Percentiles rank a stretch among this genome's conserved stretches.
Conservation (phyloP, 2,113 vertebrate genomes). For the Lamprologus speciosus region DNA sequence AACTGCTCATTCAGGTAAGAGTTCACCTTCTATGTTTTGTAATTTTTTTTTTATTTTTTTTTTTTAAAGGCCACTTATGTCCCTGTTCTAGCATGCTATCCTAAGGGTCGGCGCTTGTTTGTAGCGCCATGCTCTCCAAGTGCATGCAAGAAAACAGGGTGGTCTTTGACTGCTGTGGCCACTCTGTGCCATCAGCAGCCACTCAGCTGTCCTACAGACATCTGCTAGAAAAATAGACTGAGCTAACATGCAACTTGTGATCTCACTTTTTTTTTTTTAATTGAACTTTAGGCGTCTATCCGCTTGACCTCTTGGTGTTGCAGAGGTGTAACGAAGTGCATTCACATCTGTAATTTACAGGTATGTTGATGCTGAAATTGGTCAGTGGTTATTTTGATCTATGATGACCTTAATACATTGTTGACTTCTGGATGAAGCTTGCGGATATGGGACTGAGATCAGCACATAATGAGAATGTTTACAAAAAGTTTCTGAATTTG, state of each 20-base stretch:
- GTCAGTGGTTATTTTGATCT: slow-evolving; percentile 43
- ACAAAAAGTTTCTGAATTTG: rapidly evolving
- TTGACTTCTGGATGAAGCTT: slow-evolving; percentile 81
- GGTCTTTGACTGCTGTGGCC: slow-evolving; percentile 75
- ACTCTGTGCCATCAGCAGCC: slow-evolving; percentile 62
- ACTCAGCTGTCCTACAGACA: slow-evolving; percentile 76
- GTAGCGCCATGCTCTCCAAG: slow-evolving; percentile 72
- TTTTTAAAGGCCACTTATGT: rapidly evolving
- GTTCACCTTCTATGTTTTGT: rapidly evolving
- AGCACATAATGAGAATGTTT: rapidly evolving
- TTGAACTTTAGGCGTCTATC: neutral
- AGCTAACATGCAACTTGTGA: too few species aligned
- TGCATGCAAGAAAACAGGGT: slow-evolving; percentile 73
- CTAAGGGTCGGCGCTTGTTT: slow-evolving; percentile 24
- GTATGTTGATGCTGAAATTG: neutral
- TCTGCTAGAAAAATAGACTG: rapidly evolving
- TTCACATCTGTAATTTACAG: neutral
- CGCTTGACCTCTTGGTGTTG: neutral
- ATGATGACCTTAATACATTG: slow-evolving; percentile 66
- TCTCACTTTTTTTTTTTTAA: neutral
- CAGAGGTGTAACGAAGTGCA: rapidly evolving
- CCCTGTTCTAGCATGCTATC: slow-evolving; percentile 26
- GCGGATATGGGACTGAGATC: slow-evolving; percentile 92
- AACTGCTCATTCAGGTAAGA: neutral
- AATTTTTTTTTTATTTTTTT: too few species aligned